phyloP scores from a whole-genome alignment of 2,797 vertebrate species.

The Hydrolagus colliei region DNA sequence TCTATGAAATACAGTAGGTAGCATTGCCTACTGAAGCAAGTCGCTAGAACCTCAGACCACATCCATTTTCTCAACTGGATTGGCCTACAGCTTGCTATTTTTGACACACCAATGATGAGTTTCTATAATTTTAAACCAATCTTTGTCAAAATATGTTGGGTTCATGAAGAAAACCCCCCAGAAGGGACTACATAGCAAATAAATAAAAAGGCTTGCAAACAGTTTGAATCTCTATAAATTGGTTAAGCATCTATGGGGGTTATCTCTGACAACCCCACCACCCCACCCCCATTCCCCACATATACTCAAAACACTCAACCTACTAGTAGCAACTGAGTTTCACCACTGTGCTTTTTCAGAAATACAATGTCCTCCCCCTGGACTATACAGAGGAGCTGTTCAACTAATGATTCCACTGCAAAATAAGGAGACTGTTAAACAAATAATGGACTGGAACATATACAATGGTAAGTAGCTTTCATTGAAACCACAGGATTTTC shows the following conservation, averaged over 20 bases:
- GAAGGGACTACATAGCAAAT: neutral
- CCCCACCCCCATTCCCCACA: neutral
- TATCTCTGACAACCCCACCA: neutral
- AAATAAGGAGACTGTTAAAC: conserved; percentile 13
- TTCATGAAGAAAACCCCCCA: neutral
- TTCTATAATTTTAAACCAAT: neutral
- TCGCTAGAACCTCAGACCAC: neutral
- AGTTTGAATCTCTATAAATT: neutral
- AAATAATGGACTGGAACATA: conserved; percentile 25
- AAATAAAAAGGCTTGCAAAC: neutral
- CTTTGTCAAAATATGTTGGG: neutral
- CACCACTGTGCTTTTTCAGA: neutral
- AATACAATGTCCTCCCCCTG: neutral
- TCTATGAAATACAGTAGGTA: neutral
- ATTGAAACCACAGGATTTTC: neutral
- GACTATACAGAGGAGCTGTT: neutral
- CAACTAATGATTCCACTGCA: conserved; percentile 20
- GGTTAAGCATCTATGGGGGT: conserved; percentile 7
- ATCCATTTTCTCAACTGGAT: neutral
- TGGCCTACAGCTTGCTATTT: neutral
- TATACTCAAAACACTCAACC: neutral
- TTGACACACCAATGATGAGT: neutral
- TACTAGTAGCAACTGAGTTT: conserved; percentile 2
- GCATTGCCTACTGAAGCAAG: neutral
- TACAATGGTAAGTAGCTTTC: neutral